Conservation (phyloP, 2,113 vertebrate genomes). For the Haemorhous mexicanus region DNA sequence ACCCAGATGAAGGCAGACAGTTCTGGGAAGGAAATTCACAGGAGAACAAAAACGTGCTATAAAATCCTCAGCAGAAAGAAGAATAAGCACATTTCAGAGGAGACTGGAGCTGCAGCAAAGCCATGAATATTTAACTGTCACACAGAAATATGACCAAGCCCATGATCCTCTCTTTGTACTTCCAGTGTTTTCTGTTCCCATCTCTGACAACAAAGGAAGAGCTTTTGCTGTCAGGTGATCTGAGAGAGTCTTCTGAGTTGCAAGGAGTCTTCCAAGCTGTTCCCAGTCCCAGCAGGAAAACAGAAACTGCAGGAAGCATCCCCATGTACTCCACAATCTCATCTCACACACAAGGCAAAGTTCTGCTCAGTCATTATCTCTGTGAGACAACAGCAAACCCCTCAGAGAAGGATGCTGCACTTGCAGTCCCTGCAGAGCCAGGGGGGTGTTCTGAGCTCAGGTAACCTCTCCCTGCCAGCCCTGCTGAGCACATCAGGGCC, state of each 20-base stretch:
- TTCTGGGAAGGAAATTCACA: background rate
- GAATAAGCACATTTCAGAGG: background rate
- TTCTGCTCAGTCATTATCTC: background rate
- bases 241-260: background rate
- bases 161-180: background rate
- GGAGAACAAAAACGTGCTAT: background rate
- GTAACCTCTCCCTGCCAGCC: background rate
- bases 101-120: background rate
- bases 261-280: background rate
- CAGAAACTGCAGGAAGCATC: background rate
- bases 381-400: background rate
- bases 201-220: background rate
- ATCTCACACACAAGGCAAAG: background rate
- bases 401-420: background rate
- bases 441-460: background rate
- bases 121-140: background rate
- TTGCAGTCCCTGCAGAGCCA: background rate
- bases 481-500: background rate
- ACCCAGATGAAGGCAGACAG: background rate
- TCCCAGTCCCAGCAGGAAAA: background rate
- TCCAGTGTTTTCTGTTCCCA: background rate
- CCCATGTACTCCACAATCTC: background rate
- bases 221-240: background rate
- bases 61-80: background rate
- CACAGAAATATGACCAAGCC: background rate